These are phyloP conservation scores for Anarhynchus alexandrinus DNA, from an alignment of 2,113 vertebrate genomes.

Conservation along the genomic window DNA sequence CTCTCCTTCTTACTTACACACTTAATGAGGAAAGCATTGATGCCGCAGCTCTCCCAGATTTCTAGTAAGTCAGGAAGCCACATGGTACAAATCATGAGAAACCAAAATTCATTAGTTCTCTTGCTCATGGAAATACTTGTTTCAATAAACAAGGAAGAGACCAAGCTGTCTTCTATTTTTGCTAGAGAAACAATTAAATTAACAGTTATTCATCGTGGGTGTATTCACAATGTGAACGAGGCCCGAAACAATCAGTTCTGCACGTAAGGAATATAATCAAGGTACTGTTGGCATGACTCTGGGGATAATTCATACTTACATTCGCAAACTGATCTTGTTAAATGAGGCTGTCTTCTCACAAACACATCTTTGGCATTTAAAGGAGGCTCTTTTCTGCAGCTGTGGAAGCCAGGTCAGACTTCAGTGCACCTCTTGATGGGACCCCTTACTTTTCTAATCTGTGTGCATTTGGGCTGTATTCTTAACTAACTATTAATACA, in stretches of 20 bases:
- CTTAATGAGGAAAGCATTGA: background rate
- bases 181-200: constrained; percentile 22
- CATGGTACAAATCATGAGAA: background rate
- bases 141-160: background rate
- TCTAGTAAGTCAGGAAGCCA: background rate
- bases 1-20: background rate
- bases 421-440: background rate
- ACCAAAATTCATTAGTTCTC: background rate
- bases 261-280: background rate
- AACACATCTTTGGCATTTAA: background rate
- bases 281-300: background rate
- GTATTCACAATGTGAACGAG: background rate
- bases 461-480: background rate
- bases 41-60: background rate
- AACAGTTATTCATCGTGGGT: background rate
- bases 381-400: background rate
- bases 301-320: background rate
- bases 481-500: background rate
- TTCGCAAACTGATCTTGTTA: background rate
- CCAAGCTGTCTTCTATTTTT: background rate
- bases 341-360: background rate
- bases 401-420: background rate
- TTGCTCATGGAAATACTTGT: background rate
- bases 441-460: background rate
- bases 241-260: background rate